Conservation (phyloP, 2,113 vertebrate species). For the Colossoma macropomum region DNA sequence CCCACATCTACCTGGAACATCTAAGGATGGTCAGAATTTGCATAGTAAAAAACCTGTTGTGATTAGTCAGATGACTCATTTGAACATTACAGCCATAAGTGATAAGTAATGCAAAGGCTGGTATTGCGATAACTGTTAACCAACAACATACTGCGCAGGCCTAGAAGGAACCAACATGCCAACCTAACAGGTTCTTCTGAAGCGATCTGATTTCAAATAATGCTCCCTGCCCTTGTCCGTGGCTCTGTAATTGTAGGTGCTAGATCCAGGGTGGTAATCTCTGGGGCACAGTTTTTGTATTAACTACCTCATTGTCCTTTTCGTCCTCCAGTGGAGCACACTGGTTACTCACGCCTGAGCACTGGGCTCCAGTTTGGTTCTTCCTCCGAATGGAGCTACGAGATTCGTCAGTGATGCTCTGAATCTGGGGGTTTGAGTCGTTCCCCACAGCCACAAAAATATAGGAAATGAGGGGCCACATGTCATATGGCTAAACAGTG, state of each 20-base stretch:
- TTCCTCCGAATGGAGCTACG: constrained; percentile 84
- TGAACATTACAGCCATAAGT: too few species aligned
- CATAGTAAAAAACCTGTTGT: too few species aligned
- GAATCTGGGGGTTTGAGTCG: constrained; percentile 73
- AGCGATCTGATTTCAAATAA: background rate
- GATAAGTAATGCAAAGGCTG: background rate
- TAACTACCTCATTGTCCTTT: constrained; percentile 83
- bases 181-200: background rate
- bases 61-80: too few species aligned
- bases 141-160: background rate
- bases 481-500: constrained; percentile 45
- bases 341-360: constrained; percentile 72
- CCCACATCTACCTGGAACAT: too few species aligned
- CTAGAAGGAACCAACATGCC: background rate
- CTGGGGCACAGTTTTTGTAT: constrained; percentile 5
- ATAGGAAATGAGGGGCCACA: constrained; percentile 66
- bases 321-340: constrained; percentile 75
- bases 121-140: background rate
- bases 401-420: constrained; percentile 84
- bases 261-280: constrained; percentile 36
- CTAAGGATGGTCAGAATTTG: too few species aligned
- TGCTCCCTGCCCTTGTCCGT: constrained; percentile 18
- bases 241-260: constrained; percentile 68
- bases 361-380: constrained; percentile 71
- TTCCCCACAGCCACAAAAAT: constrained; percentile 63